Percentiles rank a stretch among this genome's conserved stretches.
Conservation (phyloP, 2,797 vertebrate genomes). For the Sebastes hubbsi region DNA sequence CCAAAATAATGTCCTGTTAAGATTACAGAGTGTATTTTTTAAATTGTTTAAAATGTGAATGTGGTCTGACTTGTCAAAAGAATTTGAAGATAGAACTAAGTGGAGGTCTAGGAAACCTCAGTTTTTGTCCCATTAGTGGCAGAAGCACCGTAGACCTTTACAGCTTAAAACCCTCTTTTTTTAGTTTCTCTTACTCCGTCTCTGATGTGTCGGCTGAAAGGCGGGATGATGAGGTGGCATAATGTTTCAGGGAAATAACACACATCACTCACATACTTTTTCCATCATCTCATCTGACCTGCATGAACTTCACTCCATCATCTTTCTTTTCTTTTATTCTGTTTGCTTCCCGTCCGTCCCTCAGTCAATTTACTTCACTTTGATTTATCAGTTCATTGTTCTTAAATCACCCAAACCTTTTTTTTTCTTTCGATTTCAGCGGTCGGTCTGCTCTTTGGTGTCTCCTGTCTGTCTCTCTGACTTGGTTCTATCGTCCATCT, state of each 20-base stretch:
- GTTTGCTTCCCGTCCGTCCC: not conserved
- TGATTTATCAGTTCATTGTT: constrained; percentile 22
- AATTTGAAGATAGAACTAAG: not conserved
- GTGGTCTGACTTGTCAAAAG: not conserved
- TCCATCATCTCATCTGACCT: constrained; percentile 3
- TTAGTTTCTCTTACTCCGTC: not conserved
- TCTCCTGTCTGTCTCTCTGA: constrained; percentile 10
- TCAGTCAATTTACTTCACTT: constrained; percentile 1
- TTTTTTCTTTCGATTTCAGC: not conserved
- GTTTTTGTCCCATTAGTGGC: not conserved
- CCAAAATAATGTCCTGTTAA: not conserved
- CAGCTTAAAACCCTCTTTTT: not conserved
- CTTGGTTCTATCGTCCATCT: constrained; percentile 4
- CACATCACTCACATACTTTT: constrained; percentile 4
- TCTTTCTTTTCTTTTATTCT: not conserved
- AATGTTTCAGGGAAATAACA: not conserved
- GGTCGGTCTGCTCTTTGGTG: not conserved
- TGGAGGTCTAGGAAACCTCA: not conserved
- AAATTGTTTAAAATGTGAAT: not conserved
- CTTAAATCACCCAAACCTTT: constrained; percentile 2
- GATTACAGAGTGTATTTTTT: not conserved
- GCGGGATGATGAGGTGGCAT: not conserved
- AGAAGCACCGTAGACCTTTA: not conserved
- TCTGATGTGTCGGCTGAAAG: not conserved
- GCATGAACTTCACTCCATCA: constrained; percentile 10